These are phyloP conservation scores for Callipepla californica DNA, from an alignment of 2,113 vertebrate species.

Conservation along the genomic window DNA sequence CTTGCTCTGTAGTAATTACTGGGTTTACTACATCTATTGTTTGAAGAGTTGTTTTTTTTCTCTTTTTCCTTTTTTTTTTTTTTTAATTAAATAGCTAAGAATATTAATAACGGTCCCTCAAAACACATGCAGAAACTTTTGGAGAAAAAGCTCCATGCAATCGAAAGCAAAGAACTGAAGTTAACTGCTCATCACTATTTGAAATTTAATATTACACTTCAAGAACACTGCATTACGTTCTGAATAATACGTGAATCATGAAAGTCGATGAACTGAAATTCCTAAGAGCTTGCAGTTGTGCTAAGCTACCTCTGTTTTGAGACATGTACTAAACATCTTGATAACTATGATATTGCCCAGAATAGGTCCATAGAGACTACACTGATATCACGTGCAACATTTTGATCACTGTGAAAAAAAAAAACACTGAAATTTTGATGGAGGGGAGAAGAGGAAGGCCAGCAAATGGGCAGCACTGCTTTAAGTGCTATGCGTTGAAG, in stretches of 20 bases:
- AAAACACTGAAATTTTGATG: not conserved
- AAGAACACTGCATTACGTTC: not conserved
- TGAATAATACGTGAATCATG: not conserved
- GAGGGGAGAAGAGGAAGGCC: not conserved
- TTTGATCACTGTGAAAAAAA: not conserved
- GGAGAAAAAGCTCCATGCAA: not conserved
- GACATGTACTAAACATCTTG: accelerated
- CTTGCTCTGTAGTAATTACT: not conserved
- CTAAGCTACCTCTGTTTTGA: not conserved
- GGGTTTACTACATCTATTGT: not conserved
- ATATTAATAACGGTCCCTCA: not conserved
- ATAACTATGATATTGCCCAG: not conserved
- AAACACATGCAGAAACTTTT: not conserved
- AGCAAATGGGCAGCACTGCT: not conserved
- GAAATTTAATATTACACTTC: not conserved
- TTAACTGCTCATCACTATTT: not conserved
- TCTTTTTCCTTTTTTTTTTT: not conserved
- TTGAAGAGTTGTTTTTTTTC: not conserved
- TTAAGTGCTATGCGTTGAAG: not conserved
- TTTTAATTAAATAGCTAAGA: not conserved
- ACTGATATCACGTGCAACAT: not conserved
- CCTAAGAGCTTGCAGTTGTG: not conserved
- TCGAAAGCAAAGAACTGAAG: not conserved
- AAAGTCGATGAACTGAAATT: not conserved
- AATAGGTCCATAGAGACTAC: not conserved